Percentiles rank a stretch among this genome's conserved stretches.
These are phyloP conservation scores for Crossocerus cetratus DNA, from an alignment of 2,888 invertebrate genomes.

Conservation along the genomic window DNA sequence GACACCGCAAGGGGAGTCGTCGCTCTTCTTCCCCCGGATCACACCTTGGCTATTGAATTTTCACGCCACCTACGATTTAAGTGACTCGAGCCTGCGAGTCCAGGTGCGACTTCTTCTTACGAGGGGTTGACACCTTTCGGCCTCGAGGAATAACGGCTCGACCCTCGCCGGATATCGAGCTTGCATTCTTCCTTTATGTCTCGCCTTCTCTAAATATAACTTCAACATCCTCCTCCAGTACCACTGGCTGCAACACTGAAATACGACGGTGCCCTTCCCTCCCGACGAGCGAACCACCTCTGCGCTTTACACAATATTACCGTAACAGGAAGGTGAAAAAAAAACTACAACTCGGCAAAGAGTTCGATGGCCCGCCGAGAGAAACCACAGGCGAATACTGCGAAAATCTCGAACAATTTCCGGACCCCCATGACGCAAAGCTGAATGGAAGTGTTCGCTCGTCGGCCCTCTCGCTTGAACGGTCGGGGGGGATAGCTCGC, in stretches of 20 bases:
- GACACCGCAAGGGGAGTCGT: slow-evolving; percentile 18
- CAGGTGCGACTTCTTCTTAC: slow-evolving; percentile 49
- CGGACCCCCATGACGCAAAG: slow-evolving; percentile 50
- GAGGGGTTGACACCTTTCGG: slow-evolving; percentile 9
- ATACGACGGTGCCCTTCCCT: too few species aligned
- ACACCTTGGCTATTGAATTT: slow-evolving; percentile 62
- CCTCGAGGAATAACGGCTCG: slow-evolving; percentile 27
- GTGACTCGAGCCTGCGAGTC: slow-evolving; percentile 57
- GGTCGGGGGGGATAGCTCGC: background rate
- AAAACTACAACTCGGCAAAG: too few species aligned
- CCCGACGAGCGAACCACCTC: too few species aligned
- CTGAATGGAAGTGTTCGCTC: slow-evolving; percentile 55
- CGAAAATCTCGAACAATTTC: slow-evolving; percentile 45
- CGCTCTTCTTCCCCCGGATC: slow-evolving; percentile 35
- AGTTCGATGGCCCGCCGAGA: too few species aligned
- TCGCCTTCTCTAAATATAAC: too few species aligned
- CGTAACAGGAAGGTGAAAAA: too few species aligned
- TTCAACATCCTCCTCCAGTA: too few species aligned
- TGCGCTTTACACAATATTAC: too few species aligned
- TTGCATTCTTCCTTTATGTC: slow-evolving; percentile 13
- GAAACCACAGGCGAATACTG: slow-evolving; percentile 39
- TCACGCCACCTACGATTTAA: slow-evolving; percentile 71
- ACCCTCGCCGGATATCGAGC: background rate
- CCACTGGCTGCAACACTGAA: too few species aligned
- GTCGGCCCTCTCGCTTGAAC: slow-evolving; percentile 16